A percentile compares a stretch with the other conserved stretches of the same genome.
Evolutionary conservation across 2,797 vertebrate genomes (phyloP).

Genomic region (Leucoraja ocellata): DNA sequence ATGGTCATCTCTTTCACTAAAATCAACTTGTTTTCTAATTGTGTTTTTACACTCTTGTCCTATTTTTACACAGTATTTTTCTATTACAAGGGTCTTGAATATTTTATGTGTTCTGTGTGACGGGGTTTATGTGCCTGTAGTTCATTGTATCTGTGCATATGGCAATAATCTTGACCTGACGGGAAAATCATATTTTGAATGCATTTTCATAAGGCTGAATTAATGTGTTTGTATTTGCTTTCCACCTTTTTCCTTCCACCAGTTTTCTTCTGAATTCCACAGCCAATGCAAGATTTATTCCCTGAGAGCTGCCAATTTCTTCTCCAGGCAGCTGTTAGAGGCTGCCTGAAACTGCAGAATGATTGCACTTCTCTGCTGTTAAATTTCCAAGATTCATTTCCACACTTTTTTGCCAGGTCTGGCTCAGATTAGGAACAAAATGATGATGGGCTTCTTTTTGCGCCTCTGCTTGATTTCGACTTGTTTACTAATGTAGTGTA

Average conservation of each 20-base stretch:
- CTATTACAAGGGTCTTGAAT: too few relatives aligned
- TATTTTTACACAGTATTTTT: too few relatives aligned
- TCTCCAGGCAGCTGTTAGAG: background rate
- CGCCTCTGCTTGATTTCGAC: background rate
- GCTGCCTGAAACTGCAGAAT: background rate
- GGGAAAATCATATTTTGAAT: too few relatives aligned
- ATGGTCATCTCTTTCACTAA: too few relatives aligned
- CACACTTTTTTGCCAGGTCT: background rate
- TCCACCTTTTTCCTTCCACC: background rate
- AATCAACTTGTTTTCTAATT: too few relatives aligned
- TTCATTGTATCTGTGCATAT: too few relatives aligned
- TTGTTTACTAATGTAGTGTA: background rate
- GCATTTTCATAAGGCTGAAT: background rate
- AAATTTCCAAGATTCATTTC: background rate
- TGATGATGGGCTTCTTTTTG: background rate
- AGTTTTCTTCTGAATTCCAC: background rate
- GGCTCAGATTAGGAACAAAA: background rate
- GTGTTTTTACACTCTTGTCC: too few relatives aligned
- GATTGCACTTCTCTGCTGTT: background rate
- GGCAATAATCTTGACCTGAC: too few relatives aligned
- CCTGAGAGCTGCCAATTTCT: background rate
- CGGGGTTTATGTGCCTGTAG: too few relatives aligned
- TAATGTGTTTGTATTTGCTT: background rate
- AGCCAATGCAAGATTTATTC: background rate
- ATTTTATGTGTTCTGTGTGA: too few relatives aligned